These are phyloP conservation scores for Rhysida immarginata DNA, from an alignment of 1,140 invertebrate species.

Conservation along the genomic window DNA sequence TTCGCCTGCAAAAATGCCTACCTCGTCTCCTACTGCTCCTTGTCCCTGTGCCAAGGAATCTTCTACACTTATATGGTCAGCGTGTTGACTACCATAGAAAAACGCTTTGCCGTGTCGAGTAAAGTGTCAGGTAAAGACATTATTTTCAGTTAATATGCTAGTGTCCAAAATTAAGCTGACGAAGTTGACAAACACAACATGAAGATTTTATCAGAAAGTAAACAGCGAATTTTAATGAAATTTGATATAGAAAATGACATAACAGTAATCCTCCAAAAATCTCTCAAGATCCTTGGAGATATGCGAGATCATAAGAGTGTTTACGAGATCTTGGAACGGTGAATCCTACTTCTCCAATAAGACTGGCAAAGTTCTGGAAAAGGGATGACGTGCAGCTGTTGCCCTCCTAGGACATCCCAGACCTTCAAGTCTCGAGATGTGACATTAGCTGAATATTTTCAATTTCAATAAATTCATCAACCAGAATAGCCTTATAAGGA, in stretches of 20 bases:
- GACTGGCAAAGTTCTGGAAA: too few species aligned
- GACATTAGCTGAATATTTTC: too few species aligned
- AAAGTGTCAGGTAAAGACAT: slow-evolving; percentile 54
- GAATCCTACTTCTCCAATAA: too few species aligned
- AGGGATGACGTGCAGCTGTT: too few species aligned
- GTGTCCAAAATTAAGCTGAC: not conserved
- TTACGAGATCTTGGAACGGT: too few species aligned
- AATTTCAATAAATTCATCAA: too few species aligned
- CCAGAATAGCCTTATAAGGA: too few species aligned
- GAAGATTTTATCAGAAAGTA: not conserved
- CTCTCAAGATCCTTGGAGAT: too few species aligned
- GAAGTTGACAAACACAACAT: not conserved
- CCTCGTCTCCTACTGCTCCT: slow-evolving; percentile 50
- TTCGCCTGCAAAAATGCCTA: slow-evolving; percentile 61
- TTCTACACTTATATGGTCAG: slow-evolving; percentile 59
- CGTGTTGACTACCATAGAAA: slow-evolving; percentile 61
- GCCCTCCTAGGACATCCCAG: too few species aligned
- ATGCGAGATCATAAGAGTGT: too few species aligned
- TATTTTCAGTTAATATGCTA: slow-evolving; percentile 1
- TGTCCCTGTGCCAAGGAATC: slow-evolving; percentile 56
- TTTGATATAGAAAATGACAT: slow-evolving; percentile 5
- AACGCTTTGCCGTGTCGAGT: slow-evolving; percentile 60
- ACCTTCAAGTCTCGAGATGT: too few species aligned
- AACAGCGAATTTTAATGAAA: slow-evolving; percentile 1
- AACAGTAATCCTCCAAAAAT: too few species aligned